Conservation (phyloP, 2,797 vertebrate genomes). For the Clarias fuscus region DNA sequence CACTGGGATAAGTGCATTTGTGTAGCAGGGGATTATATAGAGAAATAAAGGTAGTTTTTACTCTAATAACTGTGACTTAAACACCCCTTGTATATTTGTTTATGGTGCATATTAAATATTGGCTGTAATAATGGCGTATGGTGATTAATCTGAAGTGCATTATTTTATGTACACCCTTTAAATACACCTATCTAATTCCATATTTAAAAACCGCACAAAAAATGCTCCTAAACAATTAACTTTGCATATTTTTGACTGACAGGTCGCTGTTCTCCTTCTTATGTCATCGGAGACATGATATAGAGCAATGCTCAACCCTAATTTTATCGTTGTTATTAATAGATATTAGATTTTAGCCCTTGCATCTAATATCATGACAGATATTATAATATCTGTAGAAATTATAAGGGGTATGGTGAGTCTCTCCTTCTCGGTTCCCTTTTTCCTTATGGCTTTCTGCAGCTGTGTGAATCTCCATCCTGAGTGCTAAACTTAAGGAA, state of each 20-base stretch:
- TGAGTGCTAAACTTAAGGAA: constrained; percentile 66
- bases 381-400: neutral
- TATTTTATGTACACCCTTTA: neutral
- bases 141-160: neutral
- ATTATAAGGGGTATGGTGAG: neutral
- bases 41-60: no score
- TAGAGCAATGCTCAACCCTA: neutral
- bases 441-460: constrained; percentile 33
- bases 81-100: neutral
- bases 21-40: no score
- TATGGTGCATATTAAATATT: neutral
- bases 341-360: neutral
- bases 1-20: no score
- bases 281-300: neutral
- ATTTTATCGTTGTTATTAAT: neutral
- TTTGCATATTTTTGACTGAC: neutral
- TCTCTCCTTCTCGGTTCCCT: neutral
- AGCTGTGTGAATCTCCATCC: constrained; percentile 56
- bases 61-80: no score
- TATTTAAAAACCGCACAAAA: neutral
- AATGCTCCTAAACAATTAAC: neutral
- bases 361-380: neutral
- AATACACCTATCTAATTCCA: neutral
- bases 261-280: no score
- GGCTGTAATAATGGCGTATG: neutral